Evolutionary conservation across 2,797 vertebrate genomes (phyloP), one percentile per base, ranked within the genome.

Genomic region (Fistularia commersonii): DNA sequence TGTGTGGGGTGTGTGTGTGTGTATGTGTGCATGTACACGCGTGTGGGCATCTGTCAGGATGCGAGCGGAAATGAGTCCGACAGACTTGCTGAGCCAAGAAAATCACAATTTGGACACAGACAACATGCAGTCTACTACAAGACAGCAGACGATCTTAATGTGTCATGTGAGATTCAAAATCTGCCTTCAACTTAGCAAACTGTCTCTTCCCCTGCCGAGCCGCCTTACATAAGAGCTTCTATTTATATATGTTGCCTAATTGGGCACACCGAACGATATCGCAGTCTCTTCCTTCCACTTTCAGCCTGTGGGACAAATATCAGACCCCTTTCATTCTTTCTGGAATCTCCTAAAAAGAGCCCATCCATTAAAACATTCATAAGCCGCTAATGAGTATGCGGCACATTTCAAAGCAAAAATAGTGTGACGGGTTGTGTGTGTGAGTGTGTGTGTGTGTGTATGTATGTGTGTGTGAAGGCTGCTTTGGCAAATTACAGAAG

Each of bases 291-390:
- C 23, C 47, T 61, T 73, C 63, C 57, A 59, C 41, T 70, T 55
- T 41, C 45, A 64, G 61, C 69, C 79, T 54, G 35, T 59, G 56
- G 79, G 66, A 79, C 57, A 48, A 56, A 80, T 64, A 78, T 55
- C 41, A 64, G 59, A 47, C 45, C 55, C 36, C 14, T 66, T 45
- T 71, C 65, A 48, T 72, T 79, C 66, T 57, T 60, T 67, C 62
- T 77, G 59, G 59, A 74, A 74, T 77, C 61, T 74, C 44, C 60
- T 58, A 57, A 77, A 72, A 45, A 45, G 8, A 45, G 32, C 51
- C n/a, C 42, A 6, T 7, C 42, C 51, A 64, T 77, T 85, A 70
- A 88, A 85, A 87, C 69, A 88, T 88, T 86, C 68, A 88, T 81
- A 72, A 68, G 71, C 73, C 59, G 64, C 72, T 88, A 89, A 89